These are phyloP conservation scores for Mythimna vitellina DNA, from an alignment of 2,888 invertebrate genomes.

Conservation along the genomic window DNA sequence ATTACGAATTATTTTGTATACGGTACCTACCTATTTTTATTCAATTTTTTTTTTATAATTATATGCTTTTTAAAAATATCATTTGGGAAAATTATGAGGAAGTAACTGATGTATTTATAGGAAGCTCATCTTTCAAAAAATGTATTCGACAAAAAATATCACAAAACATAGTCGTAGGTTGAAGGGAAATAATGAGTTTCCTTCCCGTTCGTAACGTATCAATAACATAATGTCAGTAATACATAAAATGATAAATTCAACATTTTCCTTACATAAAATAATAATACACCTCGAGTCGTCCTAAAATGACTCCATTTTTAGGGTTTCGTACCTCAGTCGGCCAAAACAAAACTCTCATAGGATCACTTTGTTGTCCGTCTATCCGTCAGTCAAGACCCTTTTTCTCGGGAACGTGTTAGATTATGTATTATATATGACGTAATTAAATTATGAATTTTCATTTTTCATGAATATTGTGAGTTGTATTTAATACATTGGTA, in stretches of 20 bases:
- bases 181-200: neutral
- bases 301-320: too few species aligned
- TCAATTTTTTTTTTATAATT: neutral
- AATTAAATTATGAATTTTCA: too few species aligned
- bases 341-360: too few species aligned
- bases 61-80: neutral
- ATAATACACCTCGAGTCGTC: neutral
- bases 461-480: too few species aligned
- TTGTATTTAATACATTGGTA: too few species aligned
- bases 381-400: too few species aligned
- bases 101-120: too few species aligned
- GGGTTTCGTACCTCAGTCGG: too few species aligned
- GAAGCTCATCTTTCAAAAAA: neutral
- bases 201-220: neutral
- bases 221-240: neutral
- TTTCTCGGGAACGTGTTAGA: too few species aligned
- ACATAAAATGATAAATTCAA: neutral
- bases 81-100: constrained; percentile 1
- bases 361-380: too few species aligned
- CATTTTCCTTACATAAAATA: neutral
- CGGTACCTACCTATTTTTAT: neutral
- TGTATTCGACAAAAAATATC: neutral
- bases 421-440: too few species aligned
- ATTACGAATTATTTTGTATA: constrained; percentile 22
- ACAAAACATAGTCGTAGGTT: neutral